Conservation (phyloP, 2,888 invertebrate species). For the Papilio gigon region DNA sequence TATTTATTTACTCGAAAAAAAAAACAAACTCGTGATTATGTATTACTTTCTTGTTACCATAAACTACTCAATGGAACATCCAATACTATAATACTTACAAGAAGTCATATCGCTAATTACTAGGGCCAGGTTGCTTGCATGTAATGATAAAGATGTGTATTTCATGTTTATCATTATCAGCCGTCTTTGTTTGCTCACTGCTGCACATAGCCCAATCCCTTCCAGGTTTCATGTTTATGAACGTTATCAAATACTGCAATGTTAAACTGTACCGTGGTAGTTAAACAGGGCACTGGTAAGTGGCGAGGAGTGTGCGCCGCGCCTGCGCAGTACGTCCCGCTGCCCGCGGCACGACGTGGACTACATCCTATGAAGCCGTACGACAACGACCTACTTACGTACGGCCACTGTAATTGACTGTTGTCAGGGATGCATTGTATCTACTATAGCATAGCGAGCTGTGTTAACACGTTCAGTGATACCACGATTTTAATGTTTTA, state of each 20-base stretch:
- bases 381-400: conserved; percentile 10
- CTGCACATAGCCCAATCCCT: no score
- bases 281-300: conserved; percentile 8
- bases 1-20: background rate
- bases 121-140: no score
- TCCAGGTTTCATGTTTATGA: no score
- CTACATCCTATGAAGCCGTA: conserved; percentile 20
- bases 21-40: no score
- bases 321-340: conserved; percentile 11
- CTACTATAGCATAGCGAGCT: background rate
- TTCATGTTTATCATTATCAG: no score
- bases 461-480: background rate
- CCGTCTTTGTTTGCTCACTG: no score
- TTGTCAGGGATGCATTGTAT: conserved; percentile 8
- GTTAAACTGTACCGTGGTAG: background rate
- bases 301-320: background rate
- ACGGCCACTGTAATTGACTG: conserved; percentile 13
- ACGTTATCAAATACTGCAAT: background rate
- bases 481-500: background rate
- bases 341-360: background rate
- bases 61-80: no score
- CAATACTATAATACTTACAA: no score
- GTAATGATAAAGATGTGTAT: no score
- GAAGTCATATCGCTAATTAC: no score
- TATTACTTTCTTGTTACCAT: no score